A percentile compares a stretch with the other conserved stretches of the same genome.
phyloP scores from a whole-genome alignment of 2,888 invertebrate species.

The Parochlus steinenii region DNA sequence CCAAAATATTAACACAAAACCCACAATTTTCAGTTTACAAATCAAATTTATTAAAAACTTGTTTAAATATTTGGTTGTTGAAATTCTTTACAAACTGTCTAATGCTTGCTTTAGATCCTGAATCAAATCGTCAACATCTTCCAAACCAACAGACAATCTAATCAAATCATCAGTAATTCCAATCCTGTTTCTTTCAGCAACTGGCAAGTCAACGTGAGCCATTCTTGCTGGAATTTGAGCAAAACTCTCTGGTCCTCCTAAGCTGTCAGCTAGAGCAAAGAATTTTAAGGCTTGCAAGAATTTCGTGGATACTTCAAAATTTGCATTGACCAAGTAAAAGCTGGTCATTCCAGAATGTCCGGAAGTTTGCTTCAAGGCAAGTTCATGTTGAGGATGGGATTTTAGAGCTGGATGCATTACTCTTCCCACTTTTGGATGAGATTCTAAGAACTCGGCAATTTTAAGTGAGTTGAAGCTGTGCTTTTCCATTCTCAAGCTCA shows the following conservation, averaged over 20 bases:
- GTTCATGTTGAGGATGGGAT: constrained; percentile 61
- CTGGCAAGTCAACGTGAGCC: constrained; percentile 79
- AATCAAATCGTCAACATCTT: constrained; percentile 62
- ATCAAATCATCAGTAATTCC: constrained; percentile 67
- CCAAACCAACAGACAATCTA: constrained; percentile 69
- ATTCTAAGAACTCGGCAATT: constrained; percentile 59
- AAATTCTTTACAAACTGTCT: no score
- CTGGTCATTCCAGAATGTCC: constrained; percentile 80
- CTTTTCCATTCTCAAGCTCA: constrained; percentile 70
- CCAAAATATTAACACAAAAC: no score
- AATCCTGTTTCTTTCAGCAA: constrained; percentile 42
- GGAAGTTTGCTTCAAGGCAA: constrained; percentile 55
- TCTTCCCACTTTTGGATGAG: constrained; percentile 53
- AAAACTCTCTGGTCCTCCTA: constrained; percentile 81
- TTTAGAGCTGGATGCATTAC: constrained; percentile 61
- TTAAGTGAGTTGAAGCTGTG: constrained; percentile 57
- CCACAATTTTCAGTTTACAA: no score
- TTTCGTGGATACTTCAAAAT: constrained; percentile 41
- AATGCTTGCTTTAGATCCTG: constrained; percentile 69
- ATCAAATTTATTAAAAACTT: no score
- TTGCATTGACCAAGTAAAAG: constrained; percentile 58
- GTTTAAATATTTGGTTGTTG: no score
- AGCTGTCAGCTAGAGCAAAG: constrained; percentile 70
- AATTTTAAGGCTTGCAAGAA: constrained; percentile 56
- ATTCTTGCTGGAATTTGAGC: constrained; percentile 79